Evolutionary conservation across 2,113 vertebrate genomes (phyloP).

Genomic region (Tringa solitaria): DNA sequence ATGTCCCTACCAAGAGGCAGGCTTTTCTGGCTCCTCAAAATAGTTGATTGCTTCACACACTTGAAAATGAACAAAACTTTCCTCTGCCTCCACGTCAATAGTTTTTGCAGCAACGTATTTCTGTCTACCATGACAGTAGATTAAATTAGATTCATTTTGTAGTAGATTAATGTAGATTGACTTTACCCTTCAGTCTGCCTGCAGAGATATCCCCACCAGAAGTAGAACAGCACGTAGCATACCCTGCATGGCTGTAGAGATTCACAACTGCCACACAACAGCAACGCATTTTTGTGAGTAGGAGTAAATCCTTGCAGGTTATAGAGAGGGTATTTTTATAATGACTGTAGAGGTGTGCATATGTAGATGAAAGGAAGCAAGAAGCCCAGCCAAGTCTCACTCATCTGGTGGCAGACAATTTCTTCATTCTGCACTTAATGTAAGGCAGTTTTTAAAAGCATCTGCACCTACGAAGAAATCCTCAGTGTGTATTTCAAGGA

Average conservation of each 20-base stretch:
- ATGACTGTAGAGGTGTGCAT: constrained; percentile 11
- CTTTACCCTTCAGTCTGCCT: neutral
- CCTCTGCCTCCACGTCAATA: neutral
- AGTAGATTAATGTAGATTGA: neutral
- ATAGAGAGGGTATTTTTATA: neutral
- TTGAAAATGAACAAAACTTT: neutral
- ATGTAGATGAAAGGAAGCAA: neutral
- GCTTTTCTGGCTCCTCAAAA: neutral
- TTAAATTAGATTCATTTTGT: neutral
- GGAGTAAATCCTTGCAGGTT: neutral
- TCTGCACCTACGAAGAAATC: constrained; percentile 12
- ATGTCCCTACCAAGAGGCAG: neutral
- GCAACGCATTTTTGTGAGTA: neutral
- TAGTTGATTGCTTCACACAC: neutral
- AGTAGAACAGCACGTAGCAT: neutral
- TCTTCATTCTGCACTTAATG: constrained; percentile 25
- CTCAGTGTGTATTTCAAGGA: neutral
- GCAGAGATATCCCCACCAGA: neutral
- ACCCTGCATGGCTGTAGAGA: neutral
- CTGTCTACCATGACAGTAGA: neutral
- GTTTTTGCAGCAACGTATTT: neutral
- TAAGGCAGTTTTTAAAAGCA: constrained; percentile 38
- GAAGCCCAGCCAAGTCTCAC: constrained; percentile 22
- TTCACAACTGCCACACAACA: neutral
- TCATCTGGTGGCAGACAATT: constrained; percentile 39